These are phyloP conservation scores for Oscheius onirici DNA, from an alignment of 2,888 invertebrate species.

Conservation along the genomic window DNA sequence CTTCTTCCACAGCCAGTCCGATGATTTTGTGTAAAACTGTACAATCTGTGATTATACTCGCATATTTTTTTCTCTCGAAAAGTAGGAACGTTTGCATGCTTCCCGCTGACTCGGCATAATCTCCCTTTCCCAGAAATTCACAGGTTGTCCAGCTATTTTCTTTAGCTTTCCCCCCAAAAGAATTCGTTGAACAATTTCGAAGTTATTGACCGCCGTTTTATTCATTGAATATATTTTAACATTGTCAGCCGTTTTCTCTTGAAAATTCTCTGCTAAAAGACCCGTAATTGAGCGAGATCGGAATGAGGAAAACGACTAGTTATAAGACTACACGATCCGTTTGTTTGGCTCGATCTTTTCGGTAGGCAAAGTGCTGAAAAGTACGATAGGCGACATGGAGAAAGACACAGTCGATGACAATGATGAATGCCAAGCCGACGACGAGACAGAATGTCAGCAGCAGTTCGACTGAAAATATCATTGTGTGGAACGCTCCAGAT, in stretches of 20 bases:
- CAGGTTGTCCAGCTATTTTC: too few species aligned
- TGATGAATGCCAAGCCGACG: conserved; percentile 83
- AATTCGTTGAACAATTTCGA: neutral
- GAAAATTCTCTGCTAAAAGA: neutral
- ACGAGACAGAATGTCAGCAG: conserved; percentile 83
- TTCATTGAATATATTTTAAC: neutral
- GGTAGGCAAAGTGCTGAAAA: conserved; percentile 48
- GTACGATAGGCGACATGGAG: conserved; percentile 50
- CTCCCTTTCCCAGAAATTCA: too few species aligned
- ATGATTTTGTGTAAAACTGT: neutral
- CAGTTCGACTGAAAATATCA: conserved; percentile 75
- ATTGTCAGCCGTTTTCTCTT: neutral
- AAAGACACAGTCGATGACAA: conserved; percentile 52
- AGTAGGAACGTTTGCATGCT: too few species aligned
- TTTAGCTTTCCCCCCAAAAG: neutral
- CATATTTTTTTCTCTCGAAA: too few species aligned
- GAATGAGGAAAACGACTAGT: neutral
- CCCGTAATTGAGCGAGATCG: conserved; percentile 21
- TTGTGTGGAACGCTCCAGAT: too few species aligned
- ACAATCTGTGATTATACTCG: conserved; percentile 21
- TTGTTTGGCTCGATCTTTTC: conserved; percentile 45
- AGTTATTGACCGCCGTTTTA: too few species aligned
- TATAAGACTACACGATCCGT: neutral
- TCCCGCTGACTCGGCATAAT: too few species aligned
- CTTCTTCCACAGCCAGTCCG: neutral